Evolutionary conservation across 2,113 vertebrate genomes (phyloP), one percentile per base, ranked within the genome.

Genomic region (Miniopterus natalensis): DNA sequence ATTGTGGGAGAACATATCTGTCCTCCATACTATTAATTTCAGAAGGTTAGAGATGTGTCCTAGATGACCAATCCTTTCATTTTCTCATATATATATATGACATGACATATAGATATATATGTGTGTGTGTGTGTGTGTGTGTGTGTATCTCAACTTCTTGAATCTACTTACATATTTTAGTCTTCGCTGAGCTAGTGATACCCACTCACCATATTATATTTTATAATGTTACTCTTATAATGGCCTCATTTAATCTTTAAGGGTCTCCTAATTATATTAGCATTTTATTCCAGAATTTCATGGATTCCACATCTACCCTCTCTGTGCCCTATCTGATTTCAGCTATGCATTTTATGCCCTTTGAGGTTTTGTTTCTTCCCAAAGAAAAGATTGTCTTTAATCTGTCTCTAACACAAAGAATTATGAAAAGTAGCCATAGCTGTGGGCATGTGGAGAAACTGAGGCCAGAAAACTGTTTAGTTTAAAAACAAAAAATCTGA

Each of bases 211-310:
- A 1, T 73, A 14, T 51, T 66, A 25, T 61, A 47, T 29, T 57
- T 95, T 70, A 63, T 78, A 47, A 17, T n/a, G 6, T 79, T 78
- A 29, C 25, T 61, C 13, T 75, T 96, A 68, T 80, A 68, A 83
- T 40, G 7, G 78, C 66, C 18, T 91, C n/a, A 85, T 23, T 90
- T 88, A 74, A 55, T 73, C 14, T 74, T 61, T 73, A 93, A 90
- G 61, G n/a, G 20, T 12, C n/a, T 18, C 81, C 40, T 83, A 73
- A 73, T 84, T 84, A 49, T 61, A 83, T n/a, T 73, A 78, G 49
- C 53, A 78, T 55, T 55, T 36, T 40, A 77, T 63, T 57, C 42
- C n/a, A 93, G 27, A 92, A 74, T 55, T 91, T 42, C 13, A 7
- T 51, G 23, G 23, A 65, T 4, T 6, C 25, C 49, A 13, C 6